Evolutionary conservation across 37 sponge, comb jelly and placozoan species (phyloP), one percentile per base, ranked within the genome.

Genomic region (Diacarnus erythraeanus): DNA sequence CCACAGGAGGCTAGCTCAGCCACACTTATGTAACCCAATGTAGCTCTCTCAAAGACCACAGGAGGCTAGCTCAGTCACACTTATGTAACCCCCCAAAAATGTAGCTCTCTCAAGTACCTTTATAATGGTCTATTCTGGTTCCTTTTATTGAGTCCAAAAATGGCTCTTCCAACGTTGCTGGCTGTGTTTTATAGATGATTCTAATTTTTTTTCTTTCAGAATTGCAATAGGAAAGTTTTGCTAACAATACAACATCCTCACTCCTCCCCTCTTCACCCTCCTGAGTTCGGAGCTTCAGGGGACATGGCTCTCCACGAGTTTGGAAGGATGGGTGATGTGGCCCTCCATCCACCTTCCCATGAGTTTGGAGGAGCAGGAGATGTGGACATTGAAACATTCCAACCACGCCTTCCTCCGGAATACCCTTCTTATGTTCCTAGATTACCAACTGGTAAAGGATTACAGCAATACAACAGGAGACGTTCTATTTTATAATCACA

Each of bases 201-300:
- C 25, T 30, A 27, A n/a, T 36, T 18, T 69, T 38, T 30, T 20
- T 27, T 30, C 39, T 30, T 27, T 3, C 83, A 82, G 83, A 56
- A 35, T 3, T 82, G 83, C 36, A 25, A 35, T 64, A 64, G 75
- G 23, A 60, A 31, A 22, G 75, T 82, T 22, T 17, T 63, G 22
- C 44, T 82, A 44, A 63, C 43, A 26, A 56, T 82, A 0, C 36
- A 35, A 22, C 83, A 82, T 69, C 39, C 57, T 0, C 42, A 5
- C 29, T 10, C 40, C 23, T 34, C 80, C 26, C 12, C 71, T 9
- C 42, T 36, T 6, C 59, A 57, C 42, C 77, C 38, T 10, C 60
- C 39, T 25, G 58, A 71, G 31, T 67, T 33, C 69, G 31, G 36
- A 21, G 31, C 20, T 36, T 37, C 69, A 27, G 69, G 22, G 2